A percentile compares a stretch with the other conserved stretches of the same genome.
phyloP scores from a whole-genome alignment of 2,888 invertebrate genomes.

The Antheraea yamamai region DNA sequence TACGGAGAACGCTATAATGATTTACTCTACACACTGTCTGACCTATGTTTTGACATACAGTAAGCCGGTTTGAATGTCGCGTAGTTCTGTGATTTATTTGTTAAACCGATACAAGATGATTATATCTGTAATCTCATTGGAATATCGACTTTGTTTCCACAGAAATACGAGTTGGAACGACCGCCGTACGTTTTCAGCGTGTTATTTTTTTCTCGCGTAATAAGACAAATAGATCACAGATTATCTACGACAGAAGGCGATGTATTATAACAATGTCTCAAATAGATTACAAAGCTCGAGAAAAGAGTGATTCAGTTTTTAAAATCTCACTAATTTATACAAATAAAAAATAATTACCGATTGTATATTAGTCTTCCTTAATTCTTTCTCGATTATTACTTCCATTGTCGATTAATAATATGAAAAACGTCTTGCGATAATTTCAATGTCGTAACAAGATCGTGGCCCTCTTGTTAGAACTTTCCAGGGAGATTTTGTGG shows the following conservation, averaged over 20 bases:
- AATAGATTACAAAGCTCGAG: neutral
- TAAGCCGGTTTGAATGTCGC: constrained; percentile 39
- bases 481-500: too few relatives aligned
- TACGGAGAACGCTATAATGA: constrained; percentile 38
- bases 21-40: constrained; percentile 42
- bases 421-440: too few relatives aligned
- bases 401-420: too few relatives aligned
- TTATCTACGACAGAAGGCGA: constrained; percentile 8
- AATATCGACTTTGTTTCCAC: constrained; percentile 20
- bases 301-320: neutral
- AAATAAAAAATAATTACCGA: too few relatives aligned
- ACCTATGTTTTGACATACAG: constrained; percentile 51
- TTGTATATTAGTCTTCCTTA: too few relatives aligned
- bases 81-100: constrained; percentile 40
- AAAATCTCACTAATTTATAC: neutral
- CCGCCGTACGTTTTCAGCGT: neutral
- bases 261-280: neutral
- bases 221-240: constrained; percentile 15
- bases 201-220: constrained; percentile 1
- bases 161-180: neutral
- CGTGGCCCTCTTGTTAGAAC: too few relatives aligned
- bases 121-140: constrained; percentile 18
- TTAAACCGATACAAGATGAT: neutral
- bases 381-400: too few relatives aligned
- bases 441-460: too few relatives aligned